Evolutionary conservation across 2,888 invertebrate genomes (phyloP).

Genomic region (Pelosia muscerda): DNA sequence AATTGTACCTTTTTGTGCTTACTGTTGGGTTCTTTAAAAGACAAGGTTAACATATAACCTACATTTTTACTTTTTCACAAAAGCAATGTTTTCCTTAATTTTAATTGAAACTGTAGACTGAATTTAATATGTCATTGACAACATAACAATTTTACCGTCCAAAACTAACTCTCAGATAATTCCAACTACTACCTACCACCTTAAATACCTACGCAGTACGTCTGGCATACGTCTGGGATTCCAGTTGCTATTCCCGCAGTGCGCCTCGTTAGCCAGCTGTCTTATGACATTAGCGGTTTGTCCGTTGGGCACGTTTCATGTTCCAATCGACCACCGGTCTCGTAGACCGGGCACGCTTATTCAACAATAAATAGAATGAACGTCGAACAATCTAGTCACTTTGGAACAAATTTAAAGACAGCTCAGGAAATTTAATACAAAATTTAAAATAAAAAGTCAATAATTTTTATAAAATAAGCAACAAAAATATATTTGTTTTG

Average conservation of each 20-base stretch:
- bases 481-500: too few species aligned
- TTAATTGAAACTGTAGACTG: neutral
- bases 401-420: neutral
- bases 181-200: neutral
- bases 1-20: neutral
- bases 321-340: constrained; percentile 49
- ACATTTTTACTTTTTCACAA: neutral
- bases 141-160: neutral
- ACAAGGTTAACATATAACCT: neutral
- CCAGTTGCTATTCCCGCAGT: constrained; percentile 60
- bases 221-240: constrained; percentile 35
- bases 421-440: neutral
- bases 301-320: constrained; percentile 46
- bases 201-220: constrained; percentile 16
- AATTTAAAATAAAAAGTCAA: neutral
- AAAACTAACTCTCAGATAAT: neutral
- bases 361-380: constrained; percentile 44
- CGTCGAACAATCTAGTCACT: constrained; percentile 19
- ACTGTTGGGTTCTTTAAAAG: too few species aligned
- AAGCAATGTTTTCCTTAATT: neutral
- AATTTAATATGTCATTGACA: neutral
- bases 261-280: constrained; percentile 72
- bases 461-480: neutral
- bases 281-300: constrained; percentile 77
- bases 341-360: constrained; percentile 44